These are phyloP conservation scores for Polydrusus tereticollis DNA, from an alignment of 2,888 invertebrate species.

Conservation along the genomic window DNA sequence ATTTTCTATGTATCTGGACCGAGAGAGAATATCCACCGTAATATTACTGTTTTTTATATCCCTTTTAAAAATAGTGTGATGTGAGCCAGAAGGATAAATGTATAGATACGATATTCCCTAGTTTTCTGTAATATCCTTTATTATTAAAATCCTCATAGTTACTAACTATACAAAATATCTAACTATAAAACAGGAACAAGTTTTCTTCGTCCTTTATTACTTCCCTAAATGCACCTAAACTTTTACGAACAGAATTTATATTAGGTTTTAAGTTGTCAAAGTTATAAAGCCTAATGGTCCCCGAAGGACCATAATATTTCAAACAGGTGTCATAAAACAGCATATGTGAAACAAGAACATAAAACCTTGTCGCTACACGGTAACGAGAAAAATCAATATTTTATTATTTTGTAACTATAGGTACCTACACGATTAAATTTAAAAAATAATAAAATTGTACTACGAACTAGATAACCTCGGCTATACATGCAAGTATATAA, in stretches of 20 bases:
- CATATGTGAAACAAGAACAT: slow-evolving; percentile 7
- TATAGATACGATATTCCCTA: too few species aligned
- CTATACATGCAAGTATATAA: too few species aligned
- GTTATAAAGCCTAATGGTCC: slow-evolving; percentile 13
- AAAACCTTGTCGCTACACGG: not conserved
- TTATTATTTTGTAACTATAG: not conserved
- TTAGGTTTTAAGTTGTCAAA: slow-evolving; percentile 13
- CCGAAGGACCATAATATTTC: not conserved
- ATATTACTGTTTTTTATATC: too few species aligned
- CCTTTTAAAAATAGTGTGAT: too few species aligned
- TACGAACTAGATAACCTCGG: too few species aligned
- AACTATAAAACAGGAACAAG: not conserved
- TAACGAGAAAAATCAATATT: not conserved
- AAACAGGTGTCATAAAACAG: slow-evolving; percentile 9
- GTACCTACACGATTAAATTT: too few species aligned
- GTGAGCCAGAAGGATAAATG: too few species aligned
- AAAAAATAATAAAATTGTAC: too few species aligned
- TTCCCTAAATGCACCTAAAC: not conserved
- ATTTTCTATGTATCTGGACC: too few species aligned
- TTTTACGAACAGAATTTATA: slow-evolving; percentile 12
- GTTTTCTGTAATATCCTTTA: too few species aligned
- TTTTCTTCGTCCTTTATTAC: not conserved
- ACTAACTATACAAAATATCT: not conserved
- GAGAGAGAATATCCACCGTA: too few species aligned
- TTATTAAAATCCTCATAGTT: too few species aligned